Evolutionary conservation across 2,888 invertebrate species (phyloP), one percentile per base, ranked within the genome.

Genomic region (Lordiphosa fenestrarum): DNA sequence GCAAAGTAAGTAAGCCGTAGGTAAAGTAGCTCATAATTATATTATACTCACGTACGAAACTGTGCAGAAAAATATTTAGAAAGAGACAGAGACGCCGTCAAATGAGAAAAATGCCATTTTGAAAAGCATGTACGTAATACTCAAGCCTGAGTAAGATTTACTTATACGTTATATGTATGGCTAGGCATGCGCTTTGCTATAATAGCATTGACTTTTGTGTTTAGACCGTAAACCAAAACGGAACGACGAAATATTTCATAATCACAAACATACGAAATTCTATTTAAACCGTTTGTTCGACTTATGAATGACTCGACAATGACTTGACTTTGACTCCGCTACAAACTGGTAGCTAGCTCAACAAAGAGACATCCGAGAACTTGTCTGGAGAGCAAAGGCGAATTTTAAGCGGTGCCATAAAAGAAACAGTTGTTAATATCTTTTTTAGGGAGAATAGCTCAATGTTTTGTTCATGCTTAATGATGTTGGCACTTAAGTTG

Each of bases 11-110:
- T 77, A 82, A 83, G 80, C 59, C 61, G 61, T 50, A 49, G 64
- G 55, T 58, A 78, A 77, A 77, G 83, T 72, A 76, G 78, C 81
- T 78, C 84, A 84, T 84, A 78, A 78, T 76, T 76, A 78, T 80
- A 81, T 81, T 84, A 71, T 69, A 71, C 71, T 81, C 84, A 80
- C 81, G 78, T 80, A 81, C 67, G 58, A 71, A 71, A 73, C 71
- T 73, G 61, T 64, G 77, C 76, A 76, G 77, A 81, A 81, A 80
- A 82, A 48, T 66, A 56, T 60, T 53, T 38, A 56, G 59, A 69
- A 59, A 46, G 51, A 46, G 33, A 41, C 35, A 35, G 30, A 30
- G 30, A 4, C 9, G 9, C 10, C 30, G 39, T 54, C 46, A 54
- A 53, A 56, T 51, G 44, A 48, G 57, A 44, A 64, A 74, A 69